Conservation (phyloP, 2,113 vertebrate species). For the Morone saxatilis region DNA sequence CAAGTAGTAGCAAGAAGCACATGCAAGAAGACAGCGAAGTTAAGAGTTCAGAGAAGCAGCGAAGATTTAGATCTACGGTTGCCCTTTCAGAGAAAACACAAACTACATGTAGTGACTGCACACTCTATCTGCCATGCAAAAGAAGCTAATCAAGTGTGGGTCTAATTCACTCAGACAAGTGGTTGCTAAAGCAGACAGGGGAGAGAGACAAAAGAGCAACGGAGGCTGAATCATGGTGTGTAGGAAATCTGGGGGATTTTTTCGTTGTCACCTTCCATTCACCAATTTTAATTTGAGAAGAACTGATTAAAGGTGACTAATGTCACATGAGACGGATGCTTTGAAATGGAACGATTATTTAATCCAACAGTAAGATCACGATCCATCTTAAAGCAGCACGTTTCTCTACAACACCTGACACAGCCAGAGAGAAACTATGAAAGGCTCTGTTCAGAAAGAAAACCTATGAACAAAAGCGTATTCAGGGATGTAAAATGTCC, state of each 20-base stretch:
- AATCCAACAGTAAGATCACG: neutral
- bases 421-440: conserved; percentile 38
- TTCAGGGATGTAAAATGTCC: neutral
- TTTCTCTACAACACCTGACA: conserved; percentile 31
- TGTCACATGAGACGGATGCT: neutral
- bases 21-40: conserved; percentile 52
- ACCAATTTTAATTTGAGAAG: neutral
- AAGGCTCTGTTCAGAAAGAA: conserved; percentile 60
- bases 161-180: conserved; percentile 71
- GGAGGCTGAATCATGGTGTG: conserved; percentile 4
- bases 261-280: neutral
- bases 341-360: conserved; percentile 25
- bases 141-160: conserved; percentile 27
- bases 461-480: neutral
- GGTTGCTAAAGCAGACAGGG: conserved; percentile 50
- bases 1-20: conserved; percentile 18
- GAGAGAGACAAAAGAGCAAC: conserved; percentile 23
- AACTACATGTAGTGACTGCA: conserved; percentile 15
- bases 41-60: conserved; percentile 13
- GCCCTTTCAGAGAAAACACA: neutral
- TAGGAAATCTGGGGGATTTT: conserved; percentile 19
- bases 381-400: conserved; percentile 15
- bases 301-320: conserved; percentile 13
- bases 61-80: neutral
- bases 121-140: conserved; percentile 51